Evolutionary conservation across 2,797 vertebrate species (phyloP), one percentile per base, ranked within the genome.

Genomic region (Sciaenops ocellatus): DNA sequence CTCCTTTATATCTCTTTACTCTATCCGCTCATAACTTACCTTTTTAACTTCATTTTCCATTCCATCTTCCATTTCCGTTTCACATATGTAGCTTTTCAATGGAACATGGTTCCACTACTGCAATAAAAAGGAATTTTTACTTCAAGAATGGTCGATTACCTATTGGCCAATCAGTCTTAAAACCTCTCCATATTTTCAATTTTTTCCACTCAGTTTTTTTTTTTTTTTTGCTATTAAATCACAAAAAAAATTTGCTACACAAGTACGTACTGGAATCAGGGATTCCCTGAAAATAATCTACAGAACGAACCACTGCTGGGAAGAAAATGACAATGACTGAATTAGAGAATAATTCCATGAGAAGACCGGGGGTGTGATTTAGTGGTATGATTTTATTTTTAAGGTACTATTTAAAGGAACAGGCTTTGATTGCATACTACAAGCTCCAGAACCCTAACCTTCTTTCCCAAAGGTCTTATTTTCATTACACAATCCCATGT

Each of bases 1-100:
- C 54, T 61, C 34, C 24, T 71, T 65, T 22, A 12, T 73, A 61
- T 77, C 57, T 70, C 79, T 65, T 70, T 59, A 56, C 69, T 67
- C 57, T 69, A 67, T 68, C 70, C 50, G 42, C 48, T 50, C 66
- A 20, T 47, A 6, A 54, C 34, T 50, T 67, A 22, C 9, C 59
- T 56, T 75, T 75, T 26, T 75, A 72, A 18, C n/a, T 41, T 71
- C 0, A 6, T 64, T 46, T 52, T 44, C 16, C 42, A 62, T 41
- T 47, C 73, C 34, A 6, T 68, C 1, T 34, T 60, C 57, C 69
- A 52, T 63, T 24, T 83, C 51, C 20, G 12, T 52, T 60, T 75
- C 50, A 41, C 60, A 34, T 52, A 20, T 47, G 66, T 5, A 54
- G 10, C 41, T 0, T 56, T 24, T 22, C 30, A 61, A 13, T 11